Conservation (phyloP, 2,797 vertebrate species). For the Xiphophorus birchmanni region DNA sequence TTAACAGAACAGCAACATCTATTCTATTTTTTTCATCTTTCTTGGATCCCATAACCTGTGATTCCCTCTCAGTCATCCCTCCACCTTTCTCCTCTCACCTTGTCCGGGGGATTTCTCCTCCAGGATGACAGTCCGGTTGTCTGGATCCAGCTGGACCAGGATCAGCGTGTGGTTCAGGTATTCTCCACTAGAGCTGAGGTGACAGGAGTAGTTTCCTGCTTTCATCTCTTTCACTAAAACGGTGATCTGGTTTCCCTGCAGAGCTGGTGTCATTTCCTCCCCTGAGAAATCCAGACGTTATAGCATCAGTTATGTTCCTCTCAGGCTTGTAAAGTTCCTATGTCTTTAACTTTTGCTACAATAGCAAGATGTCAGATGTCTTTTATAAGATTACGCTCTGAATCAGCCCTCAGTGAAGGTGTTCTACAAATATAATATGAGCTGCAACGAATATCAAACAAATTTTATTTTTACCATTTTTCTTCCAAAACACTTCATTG, state of each 20-base stretch:
- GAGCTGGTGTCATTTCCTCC: slow-evolving; percentile 7
- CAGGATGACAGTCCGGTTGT: slow-evolving; percentile 63
- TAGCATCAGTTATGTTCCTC: background rate
- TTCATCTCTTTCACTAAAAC: slow-evolving; percentile 67
- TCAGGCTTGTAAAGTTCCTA: no score
- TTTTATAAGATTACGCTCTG: background rate
- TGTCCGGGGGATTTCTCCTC: slow-evolving; percentile 34
- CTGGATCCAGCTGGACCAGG: slow-evolving; percentile 64
- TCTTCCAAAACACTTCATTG: slow-evolving; percentile 73
- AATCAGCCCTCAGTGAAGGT: background rate
- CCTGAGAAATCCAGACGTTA: slow-evolving; percentile 34
- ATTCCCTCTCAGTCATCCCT: background rate
- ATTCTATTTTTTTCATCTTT: background rate
- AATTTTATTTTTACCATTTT: slow-evolving; percentile 55
- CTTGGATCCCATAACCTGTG: background rate
- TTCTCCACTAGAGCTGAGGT: slow-evolving; percentile 51
- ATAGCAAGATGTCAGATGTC: background rate
- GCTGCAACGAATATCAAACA: background rate
- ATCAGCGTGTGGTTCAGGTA: slow-evolving; percentile 80
- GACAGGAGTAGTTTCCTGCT: slow-evolving; percentile 81
- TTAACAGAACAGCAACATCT: slow-evolving; percentile 9
- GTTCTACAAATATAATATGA: background rate
- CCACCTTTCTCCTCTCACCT: slow-evolving; percentile 37
- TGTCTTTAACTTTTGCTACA: background rate
- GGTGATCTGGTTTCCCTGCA: slow-evolving; percentile 64